Evolutionary conservation across 2,113 vertebrate species (phyloP), one percentile per base, ranked within the genome.

Genomic region (Microcebus tavaratra): DNA sequence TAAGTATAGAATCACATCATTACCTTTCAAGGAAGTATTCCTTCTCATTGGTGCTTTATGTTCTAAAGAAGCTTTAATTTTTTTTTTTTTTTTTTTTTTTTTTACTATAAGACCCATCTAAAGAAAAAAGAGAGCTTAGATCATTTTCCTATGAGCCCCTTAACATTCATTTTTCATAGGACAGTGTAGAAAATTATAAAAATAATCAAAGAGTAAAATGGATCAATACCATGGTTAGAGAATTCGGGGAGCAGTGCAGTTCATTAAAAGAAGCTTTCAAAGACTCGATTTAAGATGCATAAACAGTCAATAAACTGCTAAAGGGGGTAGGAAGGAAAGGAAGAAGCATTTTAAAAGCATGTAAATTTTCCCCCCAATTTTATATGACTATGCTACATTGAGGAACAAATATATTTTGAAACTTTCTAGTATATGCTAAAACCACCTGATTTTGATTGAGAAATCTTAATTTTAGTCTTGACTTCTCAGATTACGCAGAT

Each of bases 21-120:
- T 96, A 78, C n/a, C 50, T 91, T 96, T 97, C 55, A 97, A 88
- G 27, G n/a, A 92, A 89, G 23, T 79, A 79, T 48, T 23, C 39
- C 29, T 95, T 92, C 75, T 87, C 53, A 42, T 65, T 91, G 90
- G 27, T 94, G 68, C 25, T 93, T 96, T 90, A 91, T 57, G 39
- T 82, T 80, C 59, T 91, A 72, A 89, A 89, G 36, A 93, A 88
- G 29, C 6, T 6, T 86, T 67, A 67, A 34, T 34, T 50, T 59
- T 45, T 83, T 53, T 90, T 45, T 36, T 36, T 36, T 36, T 36
- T 36, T 36, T 36, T 36, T 42, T 75, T 14, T 34, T 67, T 82
- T 93, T 88, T 73, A 68, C 79, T 91, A 1, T 83, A 39, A 75
- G 25, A 73, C 23, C 15, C 23, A 94, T 88, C 31, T 81, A 67